Conservation (phyloP, 2,888 invertebrate genomes). For the Aquatica leii region DNA sequence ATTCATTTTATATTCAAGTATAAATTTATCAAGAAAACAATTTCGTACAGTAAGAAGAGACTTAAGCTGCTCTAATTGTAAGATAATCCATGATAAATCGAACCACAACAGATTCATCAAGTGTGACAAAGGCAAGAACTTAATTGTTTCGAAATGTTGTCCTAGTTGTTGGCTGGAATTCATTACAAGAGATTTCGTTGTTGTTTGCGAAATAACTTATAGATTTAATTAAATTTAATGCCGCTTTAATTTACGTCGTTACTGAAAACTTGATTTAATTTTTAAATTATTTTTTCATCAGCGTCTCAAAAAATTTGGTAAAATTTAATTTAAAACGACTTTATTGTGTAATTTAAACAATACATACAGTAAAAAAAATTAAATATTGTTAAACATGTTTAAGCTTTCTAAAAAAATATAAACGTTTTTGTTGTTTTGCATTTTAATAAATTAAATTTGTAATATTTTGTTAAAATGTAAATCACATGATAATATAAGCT, state of each 20-base stretch:
- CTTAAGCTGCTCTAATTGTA: slow-evolving; percentile 42
- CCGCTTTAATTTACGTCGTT: slow-evolving; percentile 40
- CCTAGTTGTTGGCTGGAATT: slow-evolving; percentile 42
- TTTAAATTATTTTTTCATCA: slow-evolving; percentile 3
- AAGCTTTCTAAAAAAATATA: too few species aligned
- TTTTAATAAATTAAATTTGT: too few species aligned
- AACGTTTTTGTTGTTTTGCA: too few species aligned
- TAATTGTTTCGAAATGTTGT: slow-evolving; percentile 51
- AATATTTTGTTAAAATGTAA: too few species aligned
- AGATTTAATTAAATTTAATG: slow-evolving; percentile 46
- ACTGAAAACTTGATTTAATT: slow-evolving; percentile 29
- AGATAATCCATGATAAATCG: slow-evolving; percentile 51
- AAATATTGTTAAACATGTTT: too few species aligned
- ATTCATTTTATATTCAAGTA: neutral
- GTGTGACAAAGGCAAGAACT: slow-evolving; percentile 51
- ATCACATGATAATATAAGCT: too few species aligned
- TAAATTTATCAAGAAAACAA: slow-evolving; percentile 33
- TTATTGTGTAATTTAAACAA: too few species aligned
- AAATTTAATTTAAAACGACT: too few species aligned
- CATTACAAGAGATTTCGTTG: slow-evolving; percentile 43
- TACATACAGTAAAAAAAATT: too few species aligned
- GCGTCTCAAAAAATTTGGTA: too few species aligned
- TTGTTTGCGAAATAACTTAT: slow-evolving; percentile 44
- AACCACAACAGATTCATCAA: slow-evolving; percentile 52
- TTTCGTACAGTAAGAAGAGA: slow-evolving; percentile 33